phyloP scores from a whole-genome alignment of 2,888 invertebrate genomes.

The Chironomus tentans region DNA sequence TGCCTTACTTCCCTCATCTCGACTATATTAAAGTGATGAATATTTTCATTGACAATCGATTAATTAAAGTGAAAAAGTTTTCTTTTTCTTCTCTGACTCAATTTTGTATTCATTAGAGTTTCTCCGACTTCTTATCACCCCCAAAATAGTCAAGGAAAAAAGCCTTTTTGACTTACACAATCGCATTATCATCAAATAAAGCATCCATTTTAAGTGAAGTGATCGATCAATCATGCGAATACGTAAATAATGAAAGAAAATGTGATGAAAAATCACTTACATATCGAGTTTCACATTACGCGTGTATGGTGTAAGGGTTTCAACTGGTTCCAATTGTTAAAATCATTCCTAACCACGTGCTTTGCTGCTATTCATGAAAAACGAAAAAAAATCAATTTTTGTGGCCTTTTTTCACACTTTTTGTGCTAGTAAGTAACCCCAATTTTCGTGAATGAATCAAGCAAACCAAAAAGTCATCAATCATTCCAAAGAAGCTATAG shows the following conservation, averaged over 20 bases:
- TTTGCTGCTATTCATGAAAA: neutral
- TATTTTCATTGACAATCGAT: neutral
- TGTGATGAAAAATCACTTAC: neutral
- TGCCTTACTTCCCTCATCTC: no score
- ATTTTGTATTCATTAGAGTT: neutral
- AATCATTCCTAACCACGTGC: neutral
- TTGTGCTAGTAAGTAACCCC: neutral
- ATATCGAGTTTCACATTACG: neutral
- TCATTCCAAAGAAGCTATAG: constrained; percentile 9
- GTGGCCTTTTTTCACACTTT: neutral
- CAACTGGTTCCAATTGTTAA: neutral
- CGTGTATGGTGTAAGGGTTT: neutral
- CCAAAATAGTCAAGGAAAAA: no score
- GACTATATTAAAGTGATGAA: no score
- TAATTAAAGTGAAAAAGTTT: neutral
- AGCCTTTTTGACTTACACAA: neutral
- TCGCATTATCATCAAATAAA: constrained; percentile 11
- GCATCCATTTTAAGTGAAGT: constrained; percentile 11
- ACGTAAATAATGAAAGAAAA: constrained; percentile 8
- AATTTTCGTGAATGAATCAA: neutral
- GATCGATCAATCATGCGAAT: constrained; percentile 23
- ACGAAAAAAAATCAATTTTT: neutral
- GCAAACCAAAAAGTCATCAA: constrained; percentile 25
- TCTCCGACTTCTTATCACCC: neutral
- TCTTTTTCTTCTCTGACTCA: no score